Evolutionary conservation across 2,888 invertebrate genomes (phyloP).

Genomic region (Exephanes ischioxanthus): DNA sequence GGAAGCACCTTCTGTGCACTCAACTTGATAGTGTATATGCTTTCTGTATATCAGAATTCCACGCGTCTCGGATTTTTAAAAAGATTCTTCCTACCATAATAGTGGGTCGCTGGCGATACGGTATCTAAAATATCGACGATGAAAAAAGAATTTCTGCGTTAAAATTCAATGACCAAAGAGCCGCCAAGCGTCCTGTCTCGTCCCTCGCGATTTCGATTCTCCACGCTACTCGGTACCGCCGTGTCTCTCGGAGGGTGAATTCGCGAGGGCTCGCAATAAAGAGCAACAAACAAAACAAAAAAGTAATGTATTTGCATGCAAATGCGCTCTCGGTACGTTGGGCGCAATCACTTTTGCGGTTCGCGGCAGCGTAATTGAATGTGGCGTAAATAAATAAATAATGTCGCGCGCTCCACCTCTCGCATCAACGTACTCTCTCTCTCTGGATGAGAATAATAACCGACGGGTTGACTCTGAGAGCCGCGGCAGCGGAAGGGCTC

Average conservation of each 20-base stretch:
- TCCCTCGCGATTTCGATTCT: conserved; percentile 48
- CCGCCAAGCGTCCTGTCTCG: conserved; percentile 4
- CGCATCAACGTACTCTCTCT: neutral
- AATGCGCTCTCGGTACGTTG: conserved; percentile 75
- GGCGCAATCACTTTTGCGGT: conserved; percentile 82
- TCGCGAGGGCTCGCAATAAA: neutral
- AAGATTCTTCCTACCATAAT: conserved; percentile 4
- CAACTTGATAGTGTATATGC: conserved; percentile 46
- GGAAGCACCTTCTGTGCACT: conserved; percentile 40
- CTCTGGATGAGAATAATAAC: conserved; percentile 56
- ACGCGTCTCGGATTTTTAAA: conserved; percentile 29
- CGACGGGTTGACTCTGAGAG: conserved; percentile 40
- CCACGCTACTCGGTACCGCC: conserved; percentile 21
- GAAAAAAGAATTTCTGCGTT: neutral
- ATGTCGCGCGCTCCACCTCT: conserved; percentile 74
- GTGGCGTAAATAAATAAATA: conserved; percentile 84
- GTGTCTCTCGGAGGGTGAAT: conserved; percentile 16
- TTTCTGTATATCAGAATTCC: conserved; percentile 9
- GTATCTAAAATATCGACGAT: neutral
- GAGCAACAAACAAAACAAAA: conserved; percentile 32
- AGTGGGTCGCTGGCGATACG: neutral
- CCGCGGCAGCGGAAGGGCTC: conserved; percentile 41
- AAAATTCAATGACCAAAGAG: conserved; percentile 16
- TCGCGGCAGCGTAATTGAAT: conserved; percentile 82
- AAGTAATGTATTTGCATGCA: conserved; percentile 80